These are phyloP conservation scores for Microtus richardsoni DNA, from an alignment of 2,113 vertebrate genomes.

Conservation along the genomic window DNA sequence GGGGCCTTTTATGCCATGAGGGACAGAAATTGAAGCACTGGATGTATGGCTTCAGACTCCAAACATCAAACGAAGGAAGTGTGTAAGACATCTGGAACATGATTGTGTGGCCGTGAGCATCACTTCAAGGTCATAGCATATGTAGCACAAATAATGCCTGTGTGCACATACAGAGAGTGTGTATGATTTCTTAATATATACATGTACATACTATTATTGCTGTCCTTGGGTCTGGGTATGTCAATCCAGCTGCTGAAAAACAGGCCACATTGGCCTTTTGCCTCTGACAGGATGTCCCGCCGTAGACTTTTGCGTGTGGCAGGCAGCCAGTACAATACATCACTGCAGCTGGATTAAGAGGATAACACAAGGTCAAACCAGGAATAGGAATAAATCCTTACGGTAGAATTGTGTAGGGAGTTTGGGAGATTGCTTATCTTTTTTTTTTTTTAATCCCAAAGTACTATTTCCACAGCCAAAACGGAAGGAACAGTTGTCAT, in stretches of 20 bases:
- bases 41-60: not conserved
- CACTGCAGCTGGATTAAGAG: slow-evolving; percentile 73
- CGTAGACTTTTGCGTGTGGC: slow-evolving; percentile 73
- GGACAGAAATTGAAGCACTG: not conserved
- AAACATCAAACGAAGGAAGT: not conserved
- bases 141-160: not conserved
- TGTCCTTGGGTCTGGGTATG: slow-evolving; percentile 18
- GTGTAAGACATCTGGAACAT: slow-evolving; percentile 20
- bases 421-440: slow-evolving; percentile 49
- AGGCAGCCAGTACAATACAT: slow-evolving; percentile 70
- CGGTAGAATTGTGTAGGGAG: slow-evolving; percentile 38
- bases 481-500: slow-evolving; percentile 76
- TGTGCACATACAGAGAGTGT: fast-evolving
- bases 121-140: not conserved
- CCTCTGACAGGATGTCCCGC: slow-evolving; percentile 62
- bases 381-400: slow-evolving; percentile 64
- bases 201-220: not conserved
- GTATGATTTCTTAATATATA: not conserved
- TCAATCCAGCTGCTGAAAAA: slow-evolving; percentile 60
- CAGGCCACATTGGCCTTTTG: slow-evolving; percentile 63
- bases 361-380: slow-evolving; percentile 65
- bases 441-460: slow-evolving; percentile 55
- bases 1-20: not conserved
- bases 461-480: slow-evolving; percentile 65
- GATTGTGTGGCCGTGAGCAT: not conserved